phyloP scores from a whole-genome alignment of 2,888 invertebrate species.

The Drosophila histrio region DNA sequence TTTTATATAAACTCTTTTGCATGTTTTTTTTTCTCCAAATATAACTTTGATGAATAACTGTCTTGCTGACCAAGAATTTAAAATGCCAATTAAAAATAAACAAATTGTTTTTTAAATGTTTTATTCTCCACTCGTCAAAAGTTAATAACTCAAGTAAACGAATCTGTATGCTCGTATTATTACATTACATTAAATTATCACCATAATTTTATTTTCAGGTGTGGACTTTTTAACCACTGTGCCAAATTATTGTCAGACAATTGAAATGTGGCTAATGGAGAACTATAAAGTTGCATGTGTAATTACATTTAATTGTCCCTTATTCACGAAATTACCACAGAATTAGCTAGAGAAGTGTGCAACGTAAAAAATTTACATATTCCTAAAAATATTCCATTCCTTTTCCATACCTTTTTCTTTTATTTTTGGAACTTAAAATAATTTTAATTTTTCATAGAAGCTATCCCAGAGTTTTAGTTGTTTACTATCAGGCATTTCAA shows the following conservation, averaged over 20 bases:
- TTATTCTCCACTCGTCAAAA: no score
- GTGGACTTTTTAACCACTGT: neutral
- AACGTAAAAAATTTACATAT: neutral
- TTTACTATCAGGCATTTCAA: slow-evolving; percentile 77
- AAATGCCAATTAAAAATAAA: no score
- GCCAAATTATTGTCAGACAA: neutral
- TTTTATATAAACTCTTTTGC: no score
- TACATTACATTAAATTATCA: no score
- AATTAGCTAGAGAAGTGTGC: neutral
- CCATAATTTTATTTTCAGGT: no score
- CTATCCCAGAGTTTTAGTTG: slow-evolving; percentile 79
- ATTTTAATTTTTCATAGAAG: slow-evolving; percentile 62
- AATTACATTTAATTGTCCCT: neutral
- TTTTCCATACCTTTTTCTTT: neutral
- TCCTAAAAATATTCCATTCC: neutral
- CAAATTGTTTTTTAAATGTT: no score
- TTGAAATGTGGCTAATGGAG: neutral
- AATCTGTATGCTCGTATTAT: no score
- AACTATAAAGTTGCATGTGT: neutral
- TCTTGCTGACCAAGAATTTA: no score
- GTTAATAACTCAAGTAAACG: no score
- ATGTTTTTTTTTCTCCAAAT: no score
- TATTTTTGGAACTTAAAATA: slow-evolving; percentile 25
- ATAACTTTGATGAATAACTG: no score
- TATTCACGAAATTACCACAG: neutral